Evolutionary conservation across 2,888 invertebrate genomes (phyloP).

Genomic region (Steinernema scapterisci): DNA sequence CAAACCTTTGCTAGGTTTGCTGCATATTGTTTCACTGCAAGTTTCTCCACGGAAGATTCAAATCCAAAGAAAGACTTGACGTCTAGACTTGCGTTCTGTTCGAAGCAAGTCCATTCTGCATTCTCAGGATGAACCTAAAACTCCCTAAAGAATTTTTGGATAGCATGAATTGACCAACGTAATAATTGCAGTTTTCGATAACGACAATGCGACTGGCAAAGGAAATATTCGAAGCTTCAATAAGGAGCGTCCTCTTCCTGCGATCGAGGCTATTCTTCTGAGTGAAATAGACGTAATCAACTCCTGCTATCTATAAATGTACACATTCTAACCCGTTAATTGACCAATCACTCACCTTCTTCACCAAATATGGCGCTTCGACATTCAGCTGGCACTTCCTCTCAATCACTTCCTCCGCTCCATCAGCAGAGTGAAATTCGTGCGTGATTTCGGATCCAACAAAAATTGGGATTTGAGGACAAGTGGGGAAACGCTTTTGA

Average conservation of each 20-base stretch:
- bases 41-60: constrained; percentile 89
- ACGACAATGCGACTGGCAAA: constrained; percentile 83
- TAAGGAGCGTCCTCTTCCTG: constrained; percentile 79
- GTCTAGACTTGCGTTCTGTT: constrained; percentile 87
- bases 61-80: constrained; percentile 93
- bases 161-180: constrained; percentile 74
- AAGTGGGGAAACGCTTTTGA: constrained; percentile 87
- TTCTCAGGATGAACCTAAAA: constrained; percentile 88
- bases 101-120: constrained; percentile 91
- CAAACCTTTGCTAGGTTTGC: constrained; percentile 81
- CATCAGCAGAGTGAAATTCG: constrained; percentile 80
- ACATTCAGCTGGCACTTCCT: constrained; percentile 86
- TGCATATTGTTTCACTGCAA: constrained; percentile 93
- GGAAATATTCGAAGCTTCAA: constrained; percentile 89
- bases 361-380: constrained; percentile 89
- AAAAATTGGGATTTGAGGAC: constrained; percentile 91
- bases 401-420: constrained; percentile 80
- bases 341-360: constrained; percentile 76
- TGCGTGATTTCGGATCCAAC: constrained; percentile 82
- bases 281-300: constrained; percentile 86
- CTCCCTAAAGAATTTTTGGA: not conserved
- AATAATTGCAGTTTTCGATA: constrained; percentile 84
- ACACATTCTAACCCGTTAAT: not conserved
- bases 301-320: constrained; percentile 80
- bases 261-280: constrained; percentile 86